phyloP scores from a whole-genome alignment of 37 sponge, comb jelly and placozoan genomes.

The Diacarnus erythraeanus region DNA sequence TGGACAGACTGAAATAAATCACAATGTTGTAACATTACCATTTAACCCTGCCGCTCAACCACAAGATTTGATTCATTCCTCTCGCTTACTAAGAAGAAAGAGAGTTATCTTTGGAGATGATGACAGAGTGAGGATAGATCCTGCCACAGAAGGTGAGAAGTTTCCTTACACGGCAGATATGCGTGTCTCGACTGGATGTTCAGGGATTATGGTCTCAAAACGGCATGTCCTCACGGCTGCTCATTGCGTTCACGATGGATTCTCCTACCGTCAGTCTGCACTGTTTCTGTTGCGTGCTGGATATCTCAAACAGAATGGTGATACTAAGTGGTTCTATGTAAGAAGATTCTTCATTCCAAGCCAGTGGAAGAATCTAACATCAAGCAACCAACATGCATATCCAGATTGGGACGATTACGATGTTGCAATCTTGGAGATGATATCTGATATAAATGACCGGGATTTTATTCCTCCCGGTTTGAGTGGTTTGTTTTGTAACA shows the following conservation, averaged over 20 bases:
- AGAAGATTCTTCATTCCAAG: constrained; percentile 52
- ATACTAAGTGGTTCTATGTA: constrained; percentile 52
- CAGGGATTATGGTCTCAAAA: constrained; percentile 60
- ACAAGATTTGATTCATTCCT: not conserved
- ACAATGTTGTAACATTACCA: constrained; percentile 1
- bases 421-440: constrained; percentile 57
- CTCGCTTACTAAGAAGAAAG: constrained; percentile 6
- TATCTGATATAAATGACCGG: constrained; percentile 22
- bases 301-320: constrained; percentile 29
- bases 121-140: constrained; percentile 62
- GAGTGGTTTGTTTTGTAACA: constrained; percentile 56
- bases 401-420: constrained; percentile 77
- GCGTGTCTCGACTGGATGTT: constrained; percentile 82
- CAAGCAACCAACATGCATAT: constrained; percentile 13
- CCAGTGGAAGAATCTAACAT: constrained; percentile 58
- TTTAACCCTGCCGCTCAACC: not conserved
- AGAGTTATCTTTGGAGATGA: constrained; percentile 69
- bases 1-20: constrained; percentile 3
- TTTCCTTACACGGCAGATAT: constrained; percentile 77
- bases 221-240: constrained; percentile 83
- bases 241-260: constrained; percentile 82
- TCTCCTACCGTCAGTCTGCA: constrained; percentile 35
- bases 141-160: constrained; percentile 38
- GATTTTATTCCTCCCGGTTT: constrained; percentile 62
- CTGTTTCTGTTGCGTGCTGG: constrained; percentile 49